These are phyloP conservation scores for Elaphurus davidianus DNA, from an alignment of 2,113 vertebrate genomes.

Conservation along the genomic window DNA sequence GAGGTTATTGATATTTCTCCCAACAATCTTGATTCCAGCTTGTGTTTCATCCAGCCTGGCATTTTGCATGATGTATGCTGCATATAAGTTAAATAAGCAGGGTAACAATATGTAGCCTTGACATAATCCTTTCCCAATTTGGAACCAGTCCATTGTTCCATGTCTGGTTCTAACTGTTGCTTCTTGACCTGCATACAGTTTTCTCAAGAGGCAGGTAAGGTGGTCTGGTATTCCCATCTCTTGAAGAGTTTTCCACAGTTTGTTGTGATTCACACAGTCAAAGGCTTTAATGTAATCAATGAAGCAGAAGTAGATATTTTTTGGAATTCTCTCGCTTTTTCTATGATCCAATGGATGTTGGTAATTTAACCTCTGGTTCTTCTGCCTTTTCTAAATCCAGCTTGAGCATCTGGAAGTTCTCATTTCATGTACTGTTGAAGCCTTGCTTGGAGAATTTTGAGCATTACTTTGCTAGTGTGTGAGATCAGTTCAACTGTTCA, in stretches of 20 bases:
- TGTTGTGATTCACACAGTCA: background rate
- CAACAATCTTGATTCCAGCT: background rate
- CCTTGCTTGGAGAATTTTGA: background rate
- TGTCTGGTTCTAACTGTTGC: background rate
- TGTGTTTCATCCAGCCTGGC: background rate
- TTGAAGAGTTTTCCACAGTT: background rate
- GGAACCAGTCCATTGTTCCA: background rate
- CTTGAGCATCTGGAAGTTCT: background rate
- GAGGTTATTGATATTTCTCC: background rate
- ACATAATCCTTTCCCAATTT: background rate
- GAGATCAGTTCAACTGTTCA: background rate
- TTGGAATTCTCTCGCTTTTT: background rate
- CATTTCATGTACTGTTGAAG: background rate
- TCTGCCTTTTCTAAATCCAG: background rate
- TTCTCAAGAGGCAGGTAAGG: background rate
- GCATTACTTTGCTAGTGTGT: background rate
- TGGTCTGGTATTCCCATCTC: background rate
- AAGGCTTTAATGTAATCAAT: background rate
- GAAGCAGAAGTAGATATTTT: background rate
- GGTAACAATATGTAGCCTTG: background rate
- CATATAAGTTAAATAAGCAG: background rate
- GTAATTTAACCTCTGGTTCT: background rate
- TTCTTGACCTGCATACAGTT: background rate
- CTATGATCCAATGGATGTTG: background rate
- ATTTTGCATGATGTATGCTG: background rate